Percentiles rank a stretch among this genome's conserved stretches.
Evolutionary conservation across 2,797 vertebrate genomes (phyloP).

Genomic region (Orientallactaga sibirica): DNA sequence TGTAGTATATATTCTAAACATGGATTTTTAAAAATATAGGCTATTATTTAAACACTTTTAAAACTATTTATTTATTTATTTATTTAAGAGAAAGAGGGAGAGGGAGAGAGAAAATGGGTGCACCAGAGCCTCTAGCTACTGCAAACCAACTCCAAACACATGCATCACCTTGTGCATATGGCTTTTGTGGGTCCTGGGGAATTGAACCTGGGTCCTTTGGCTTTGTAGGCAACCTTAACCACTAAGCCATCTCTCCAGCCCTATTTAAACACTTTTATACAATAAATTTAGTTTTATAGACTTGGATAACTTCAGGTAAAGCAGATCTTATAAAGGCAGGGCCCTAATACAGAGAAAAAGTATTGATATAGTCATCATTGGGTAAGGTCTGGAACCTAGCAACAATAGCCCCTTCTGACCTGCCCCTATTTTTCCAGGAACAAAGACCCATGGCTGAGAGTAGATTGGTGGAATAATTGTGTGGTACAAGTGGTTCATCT

Average conservation of each 20-base stretch:
- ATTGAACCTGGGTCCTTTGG: too few species aligned
- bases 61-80: too few species aligned
- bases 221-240: too few species aligned
- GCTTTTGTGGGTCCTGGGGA: too few species aligned
- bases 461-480: constrained; percentile 38
- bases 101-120: too few species aligned
- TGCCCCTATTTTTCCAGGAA: constrained; percentile 74
- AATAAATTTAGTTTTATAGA: background rate
- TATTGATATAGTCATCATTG: background rate
- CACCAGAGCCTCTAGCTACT: too few species aligned
- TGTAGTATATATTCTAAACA: background rate
- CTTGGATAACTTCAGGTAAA: background rate
- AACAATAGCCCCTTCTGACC: background rate
- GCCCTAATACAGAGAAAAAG: background rate
- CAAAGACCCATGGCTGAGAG: background rate
- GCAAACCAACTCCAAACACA: too few species aligned
- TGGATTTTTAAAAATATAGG: background rate
- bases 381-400: background rate
- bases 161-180: too few species aligned
- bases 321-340: background rate
- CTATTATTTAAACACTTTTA: background rate
- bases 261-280: background rate
- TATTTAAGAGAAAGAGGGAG: too few species aligned
- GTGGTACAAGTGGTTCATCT: constrained; percentile 54
- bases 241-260: too few species aligned